A percentile compares a stretch with the other conserved stretches of the same genome.
Conservation (phyloP, 2,888 invertebrate genomes). For the Bombylius discolor region DNA sequence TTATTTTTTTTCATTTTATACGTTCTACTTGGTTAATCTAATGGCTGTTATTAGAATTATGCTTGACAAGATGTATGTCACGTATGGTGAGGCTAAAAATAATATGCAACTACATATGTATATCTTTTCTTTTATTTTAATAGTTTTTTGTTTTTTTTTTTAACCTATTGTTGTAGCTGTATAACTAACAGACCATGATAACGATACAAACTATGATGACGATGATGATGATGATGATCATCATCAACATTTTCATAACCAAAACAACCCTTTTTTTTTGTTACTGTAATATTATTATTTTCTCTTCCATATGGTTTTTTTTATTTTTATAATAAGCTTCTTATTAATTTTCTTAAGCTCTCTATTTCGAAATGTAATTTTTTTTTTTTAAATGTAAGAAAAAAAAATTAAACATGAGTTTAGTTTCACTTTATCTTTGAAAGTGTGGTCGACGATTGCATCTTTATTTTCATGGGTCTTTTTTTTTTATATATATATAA, state of each 20-base stretch:
- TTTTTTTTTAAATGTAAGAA: too few species aligned
- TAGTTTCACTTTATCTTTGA: neutral
- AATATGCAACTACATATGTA: too few species aligned
- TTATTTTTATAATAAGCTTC: neutral
- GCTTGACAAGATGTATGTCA: constrained; percentile 9
- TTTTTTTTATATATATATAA: neutral
- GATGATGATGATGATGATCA: neutral
- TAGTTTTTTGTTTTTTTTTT: too few species aligned
- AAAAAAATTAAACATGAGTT: neutral
- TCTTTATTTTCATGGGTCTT: neutral
- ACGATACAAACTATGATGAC: constrained; percentile 1
- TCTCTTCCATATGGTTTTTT: neutral
- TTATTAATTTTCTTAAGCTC: too few species aligned
- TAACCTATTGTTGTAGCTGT: neutral
- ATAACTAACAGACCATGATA: constrained; percentile 7
- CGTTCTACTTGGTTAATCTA: constrained; percentile 7
- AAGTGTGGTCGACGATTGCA: constrained; percentile 2
- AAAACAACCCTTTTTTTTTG: neutral
- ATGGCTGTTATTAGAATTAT: constrained; percentile 9
- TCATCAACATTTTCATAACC: neutral
- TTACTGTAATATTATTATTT: neutral
- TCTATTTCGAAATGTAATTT: too few species aligned
- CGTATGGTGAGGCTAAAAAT: constrained; percentile 2
- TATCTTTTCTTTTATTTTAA: too few species aligned
- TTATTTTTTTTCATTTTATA: neutral